Base-by-base conservation (phyloP, 2,888 invertebrate genomes). In the Lamellibrachia columna region DNA sequence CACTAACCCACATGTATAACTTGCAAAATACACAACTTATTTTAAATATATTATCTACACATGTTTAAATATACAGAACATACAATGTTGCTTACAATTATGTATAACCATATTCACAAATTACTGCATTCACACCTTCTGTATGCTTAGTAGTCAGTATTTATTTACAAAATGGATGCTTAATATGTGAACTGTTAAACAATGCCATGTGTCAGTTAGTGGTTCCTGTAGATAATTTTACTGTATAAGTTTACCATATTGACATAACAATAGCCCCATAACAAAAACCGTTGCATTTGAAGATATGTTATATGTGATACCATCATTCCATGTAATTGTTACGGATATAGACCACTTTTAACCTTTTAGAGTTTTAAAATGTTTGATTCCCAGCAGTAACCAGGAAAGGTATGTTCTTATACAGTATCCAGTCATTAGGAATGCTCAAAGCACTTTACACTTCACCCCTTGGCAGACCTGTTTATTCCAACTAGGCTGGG, bases 31-130 rank as follows among this genome's bases (percentile, higher is more conserved):
- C n/a, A 75, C 22, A 75, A 75, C 15, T 22, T 3, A 75, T 22
- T 22, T 75, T 75, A 75, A 75, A 75, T 75, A 75, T 75, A 75
- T 75, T 9, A 55, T 75, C 15, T 75, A 75, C n/a, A 75, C 75
- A 75, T 75, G 22, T n/a, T 75, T 75, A 75, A 75, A 75, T 75
- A 75, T 75, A 75, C 75, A 75, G 75, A 75, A n/a, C 75, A 75
- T 75, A 75, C 22, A 0, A n/a, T 75, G 15, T 75, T 75, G 75
- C 75, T 75, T 75, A 75, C 15, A 75, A 75, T 75, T 40, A 75
- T 15, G 75, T 75, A 75, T 15, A 75, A 15, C 75, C 15, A 6
- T 22, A 75, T 75, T 75, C 75, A 75, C 75, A 75, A 75, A 22
- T 75, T n/a, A 75, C 3, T 22, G 3, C 22, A 11, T 75, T 6